phyloP scores from a whole-genome alignment of 2,113 vertebrate species.

The Orthonyx spaldingii region DNA sequence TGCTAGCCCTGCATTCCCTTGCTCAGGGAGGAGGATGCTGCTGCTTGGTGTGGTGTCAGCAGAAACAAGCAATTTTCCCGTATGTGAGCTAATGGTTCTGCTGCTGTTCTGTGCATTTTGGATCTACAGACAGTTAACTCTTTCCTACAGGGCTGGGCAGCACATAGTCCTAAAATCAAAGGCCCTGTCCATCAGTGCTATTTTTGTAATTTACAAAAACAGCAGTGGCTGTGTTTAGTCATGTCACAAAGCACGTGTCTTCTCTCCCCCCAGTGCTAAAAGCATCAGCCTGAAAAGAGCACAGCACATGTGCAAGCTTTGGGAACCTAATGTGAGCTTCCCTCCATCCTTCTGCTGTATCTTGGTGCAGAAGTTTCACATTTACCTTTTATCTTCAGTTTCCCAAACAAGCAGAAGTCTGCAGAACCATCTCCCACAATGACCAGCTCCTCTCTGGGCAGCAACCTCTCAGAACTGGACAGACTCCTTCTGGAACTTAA shows the following conservation, averaged over 20 bases:
- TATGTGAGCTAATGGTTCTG: not conserved
- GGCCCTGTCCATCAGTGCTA: not conserved
- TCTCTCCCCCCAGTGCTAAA: not conserved
- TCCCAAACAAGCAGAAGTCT: constrained; percentile 95
- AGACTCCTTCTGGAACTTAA: constrained; percentile 93
- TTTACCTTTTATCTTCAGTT: constrained; percentile 71
- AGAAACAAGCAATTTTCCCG: constrained; percentile 10
- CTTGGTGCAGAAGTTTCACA: not conserved
- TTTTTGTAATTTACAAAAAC: not conserved
- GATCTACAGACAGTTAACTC: not conserved
- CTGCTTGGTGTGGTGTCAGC: constrained; percentile 1
- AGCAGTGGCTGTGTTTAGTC: not conserved
- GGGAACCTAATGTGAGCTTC: not conserved
- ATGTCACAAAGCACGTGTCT: not conserved
- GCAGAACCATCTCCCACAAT: constrained; percentile 84
- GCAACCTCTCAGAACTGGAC: constrained; percentile 95
- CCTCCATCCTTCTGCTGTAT: not conserved
- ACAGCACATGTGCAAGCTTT: not conserved
- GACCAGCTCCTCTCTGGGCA: constrained; percentile 89
- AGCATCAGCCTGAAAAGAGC: not conserved
- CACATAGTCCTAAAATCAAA: not conserved
- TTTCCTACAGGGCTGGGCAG: not conserved
- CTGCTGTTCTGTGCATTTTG: not conserved
- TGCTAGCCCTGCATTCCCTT: not conserved
- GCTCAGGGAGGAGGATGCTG: not conserved